Evolutionary conservation across 1,140 invertebrate genomes (phyloP), one percentile per base, ranked within the genome.

Genomic region (Gonatopus flavifemur): DNA sequence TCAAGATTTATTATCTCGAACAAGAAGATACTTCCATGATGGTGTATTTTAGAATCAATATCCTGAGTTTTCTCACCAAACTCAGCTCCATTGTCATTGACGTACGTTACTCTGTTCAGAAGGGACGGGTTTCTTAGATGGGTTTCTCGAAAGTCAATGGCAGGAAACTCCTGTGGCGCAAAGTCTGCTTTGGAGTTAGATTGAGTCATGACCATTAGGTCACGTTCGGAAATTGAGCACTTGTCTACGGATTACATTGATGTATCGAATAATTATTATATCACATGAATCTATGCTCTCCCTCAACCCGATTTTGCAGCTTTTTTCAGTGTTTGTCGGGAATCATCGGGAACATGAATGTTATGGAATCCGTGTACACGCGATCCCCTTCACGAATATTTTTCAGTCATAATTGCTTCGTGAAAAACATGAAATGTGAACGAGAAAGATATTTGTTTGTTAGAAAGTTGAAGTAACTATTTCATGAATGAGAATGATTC

Each of bases 181-280:
- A 73, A 74, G 69, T 72, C 67, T 68, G 61, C 43, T 53, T 60
- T 40, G 40, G 72, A 74, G 70, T 76, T 73, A 72, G 70, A 72
- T 75, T 74, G 72, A 72, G 66, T 64, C 65, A 52, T 67, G 71
- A 63, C 66, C 70, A 69, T 67, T 72, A 72, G 74, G 69, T 69
- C 66, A 72, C 64, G 69, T 74, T 69, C 66, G 70, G 70, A 70
- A 72, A 76, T 74, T 72, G 67, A 69, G 69, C 66, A 62, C 67
- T 68, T 59, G 62, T 62, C 69, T 73, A 73, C 69, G 66, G 69
- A 76, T 74, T 74, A 74, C 69, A 76, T 76, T 73, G 74, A 65
- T 60, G 71, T 69, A 67, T 61, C 61, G 60, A 62, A 66, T 62
- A 57, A 69, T 71, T 62, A 58, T 62, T 58, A 62, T 62, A 74